Conservation (phyloP, 2,797 vertebrate species). For the Prionace glauca region DNA sequence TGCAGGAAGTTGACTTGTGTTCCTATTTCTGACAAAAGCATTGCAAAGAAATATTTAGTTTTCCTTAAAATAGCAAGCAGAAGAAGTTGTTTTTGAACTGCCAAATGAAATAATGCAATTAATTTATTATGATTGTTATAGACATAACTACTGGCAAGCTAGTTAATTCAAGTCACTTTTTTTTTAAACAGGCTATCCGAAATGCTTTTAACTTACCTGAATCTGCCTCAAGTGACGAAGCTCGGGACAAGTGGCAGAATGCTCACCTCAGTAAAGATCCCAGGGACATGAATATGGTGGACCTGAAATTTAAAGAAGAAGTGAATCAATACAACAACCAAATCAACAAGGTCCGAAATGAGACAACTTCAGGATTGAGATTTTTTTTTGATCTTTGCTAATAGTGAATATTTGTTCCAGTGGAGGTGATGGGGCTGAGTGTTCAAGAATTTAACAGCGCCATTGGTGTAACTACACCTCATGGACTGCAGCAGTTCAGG, state of each 20-base stretch:
- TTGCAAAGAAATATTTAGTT: neutral
- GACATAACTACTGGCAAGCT: neutral
- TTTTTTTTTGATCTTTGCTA: neutral
- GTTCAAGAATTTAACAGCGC: neutral
- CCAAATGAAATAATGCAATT: neutral
- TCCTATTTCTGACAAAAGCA: neutral
- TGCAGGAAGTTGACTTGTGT: neutral
- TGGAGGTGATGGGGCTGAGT: neutral
- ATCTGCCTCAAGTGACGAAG: conserved; percentile 57
- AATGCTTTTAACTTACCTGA: conserved; percentile 76
- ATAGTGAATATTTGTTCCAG: neutral
- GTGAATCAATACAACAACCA: conserved; percentile 88
- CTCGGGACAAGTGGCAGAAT: conserved; percentile 79
- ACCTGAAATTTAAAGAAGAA: conserved; percentile 92
- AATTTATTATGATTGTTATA: neutral
- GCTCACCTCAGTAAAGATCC: conserved; percentile 89
- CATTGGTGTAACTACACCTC: neutral
- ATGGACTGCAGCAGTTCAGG: neutral
- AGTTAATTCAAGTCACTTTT: neutral
- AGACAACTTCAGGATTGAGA: neutral
- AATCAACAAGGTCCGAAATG: conserved; percentile 79
- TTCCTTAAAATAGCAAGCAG: neutral
- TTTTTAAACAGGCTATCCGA: conserved; percentile 67
- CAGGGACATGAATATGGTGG: conserved; percentile 85
- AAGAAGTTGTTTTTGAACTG: neutral